Evolutionary conservation across 2,888 invertebrate genomes (phyloP).

Genomic region (Muscina levida): DNA sequence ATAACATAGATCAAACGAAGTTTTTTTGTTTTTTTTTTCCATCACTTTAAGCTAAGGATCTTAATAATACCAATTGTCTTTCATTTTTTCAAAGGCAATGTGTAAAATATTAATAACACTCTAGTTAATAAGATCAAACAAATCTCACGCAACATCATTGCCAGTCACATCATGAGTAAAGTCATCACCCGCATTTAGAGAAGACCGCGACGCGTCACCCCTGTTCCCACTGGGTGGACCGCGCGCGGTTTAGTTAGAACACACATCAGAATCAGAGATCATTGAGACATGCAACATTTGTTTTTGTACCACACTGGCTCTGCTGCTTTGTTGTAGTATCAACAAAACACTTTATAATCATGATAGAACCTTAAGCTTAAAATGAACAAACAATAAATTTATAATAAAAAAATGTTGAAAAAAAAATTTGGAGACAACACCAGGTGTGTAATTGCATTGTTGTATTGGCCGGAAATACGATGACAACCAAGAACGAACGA

Average conservation of each 20-base stretch:
- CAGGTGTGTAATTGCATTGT: constrained; percentile 65
- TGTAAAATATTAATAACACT: constrained; percentile 63
- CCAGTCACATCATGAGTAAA: constrained; percentile 65
- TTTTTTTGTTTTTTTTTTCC: constrained; percentile 57
- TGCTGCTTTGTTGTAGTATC: constrained; percentile 64
- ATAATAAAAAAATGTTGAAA: constrained; percentile 51
- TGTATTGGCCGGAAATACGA: constrained; percentile 52
- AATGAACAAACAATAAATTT: constrained; percentile 47
- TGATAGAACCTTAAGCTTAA: constrained; percentile 66
- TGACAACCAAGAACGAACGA: not conserved
- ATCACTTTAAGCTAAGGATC: constrained; percentile 64
- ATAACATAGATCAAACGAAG: constrained; percentile 43
- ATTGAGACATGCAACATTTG: constrained; percentile 46
- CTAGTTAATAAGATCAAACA: constrained; percentile 63
- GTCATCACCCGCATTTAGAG: constrained; percentile 71
- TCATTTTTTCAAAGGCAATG: constrained; percentile 57
- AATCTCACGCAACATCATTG: constrained; percentile 66
- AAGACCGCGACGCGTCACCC: constrained; percentile 70
- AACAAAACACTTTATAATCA: constrained; percentile 64
- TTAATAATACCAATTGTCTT: constrained; percentile 59
- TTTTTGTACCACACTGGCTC: constrained; percentile 63
- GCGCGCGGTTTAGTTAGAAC: constrained; percentile 39
- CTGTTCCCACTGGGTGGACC: not conserved
- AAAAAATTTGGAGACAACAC: constrained; percentile 65
- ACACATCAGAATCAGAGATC: constrained; percentile 43